phyloP scores from a whole-genome alignment of 2,113 vertebrate species.

The Bubo blakistoni region DNA sequence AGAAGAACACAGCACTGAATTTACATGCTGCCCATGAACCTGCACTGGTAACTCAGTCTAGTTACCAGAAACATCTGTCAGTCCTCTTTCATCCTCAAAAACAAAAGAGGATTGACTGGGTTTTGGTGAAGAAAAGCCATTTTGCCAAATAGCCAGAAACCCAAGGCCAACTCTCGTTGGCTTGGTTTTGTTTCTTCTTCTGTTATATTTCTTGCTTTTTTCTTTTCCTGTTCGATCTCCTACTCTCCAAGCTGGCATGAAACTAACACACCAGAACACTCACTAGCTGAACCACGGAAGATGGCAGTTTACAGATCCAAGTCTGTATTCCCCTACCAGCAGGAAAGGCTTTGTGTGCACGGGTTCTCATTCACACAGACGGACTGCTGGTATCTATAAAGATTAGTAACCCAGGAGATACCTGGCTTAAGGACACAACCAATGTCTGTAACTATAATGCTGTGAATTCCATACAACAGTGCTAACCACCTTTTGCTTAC shows the following conservation, averaged over 20 bases:
- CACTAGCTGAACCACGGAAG: not conserved
- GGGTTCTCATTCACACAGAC: not conserved
- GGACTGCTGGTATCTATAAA: not conserved
- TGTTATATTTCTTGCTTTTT: not conserved
- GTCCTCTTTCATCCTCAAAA: not conserved
- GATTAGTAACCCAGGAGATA: not conserved
- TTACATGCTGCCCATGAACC: not conserved
- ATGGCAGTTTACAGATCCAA: not conserved
- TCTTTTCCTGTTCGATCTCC: not conserved
- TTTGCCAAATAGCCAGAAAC: not conserved
- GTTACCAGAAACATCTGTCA: not conserved
- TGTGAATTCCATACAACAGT: not conserved
- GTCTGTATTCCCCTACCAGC: not conserved
- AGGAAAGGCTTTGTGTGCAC: not conserved
- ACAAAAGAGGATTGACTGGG: not conserved
- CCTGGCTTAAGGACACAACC: not conserved
- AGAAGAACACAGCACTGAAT: not conserved
- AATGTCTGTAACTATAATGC: not conserved
- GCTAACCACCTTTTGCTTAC: not conserved
- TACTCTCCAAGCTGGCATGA: not conserved
- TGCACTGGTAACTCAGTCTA: not conserved
- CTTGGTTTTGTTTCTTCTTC: not conserved
- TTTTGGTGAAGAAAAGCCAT: not conserved
- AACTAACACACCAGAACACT: not conserved
- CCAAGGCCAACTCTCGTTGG: not conserved